Evolutionary conservation across 1,140 invertebrate species (phyloP).

Genomic region (Ephestia elutella): DNA sequence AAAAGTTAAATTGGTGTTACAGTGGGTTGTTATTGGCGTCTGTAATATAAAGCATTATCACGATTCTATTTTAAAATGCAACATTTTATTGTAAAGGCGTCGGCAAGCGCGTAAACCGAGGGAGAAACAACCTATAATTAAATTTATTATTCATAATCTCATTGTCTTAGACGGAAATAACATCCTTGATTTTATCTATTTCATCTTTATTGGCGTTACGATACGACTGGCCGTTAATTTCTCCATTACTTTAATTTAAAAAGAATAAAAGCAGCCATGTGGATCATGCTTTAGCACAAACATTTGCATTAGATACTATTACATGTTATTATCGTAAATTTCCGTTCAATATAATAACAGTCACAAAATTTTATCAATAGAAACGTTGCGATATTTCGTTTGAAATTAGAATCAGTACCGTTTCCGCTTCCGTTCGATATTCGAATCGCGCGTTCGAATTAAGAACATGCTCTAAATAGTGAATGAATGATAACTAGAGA

Average conservation of each 20-base stretch:
- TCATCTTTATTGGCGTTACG: slow-evolving; percentile 7
- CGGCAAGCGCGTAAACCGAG: background rate
- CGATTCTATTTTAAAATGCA: slow-evolving; percentile 8
- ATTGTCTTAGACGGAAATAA: background rate
- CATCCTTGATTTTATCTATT: slow-evolving; percentile 6
- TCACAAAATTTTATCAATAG: slow-evolving; percentile 69
- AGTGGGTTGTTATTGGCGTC: slow-evolving; percentile 25
- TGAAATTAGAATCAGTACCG: slow-evolving; percentile 72
- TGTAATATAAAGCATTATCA: slow-evolving; percentile 4
- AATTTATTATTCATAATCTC: slow-evolving; percentile 5
- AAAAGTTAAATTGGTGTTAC: slow-evolving; percentile 47
- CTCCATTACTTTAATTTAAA: background rate
- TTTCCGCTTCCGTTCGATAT: slow-evolving; percentile 72
- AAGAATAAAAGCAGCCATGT: background rate
- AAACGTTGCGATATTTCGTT: slow-evolving; percentile 65
- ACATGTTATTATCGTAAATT: slow-evolving; percentile 63
- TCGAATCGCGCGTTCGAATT: slow-evolving; percentile 61
- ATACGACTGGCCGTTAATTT: background rate
- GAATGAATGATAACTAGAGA: slow-evolving; percentile 6
- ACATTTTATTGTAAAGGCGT: slow-evolving; percentile 6
- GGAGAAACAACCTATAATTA: slow-evolving; percentile 1
- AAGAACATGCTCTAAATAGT: slow-evolving; percentile 36
- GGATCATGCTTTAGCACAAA: background rate
- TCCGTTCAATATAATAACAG: slow-evolving; percentile 65
- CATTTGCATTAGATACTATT: slow-evolving; percentile 15